phyloP scores from a whole-genome alignment of 1,140 invertebrate genomes.

The Copidosoma floridanum region DNA sequence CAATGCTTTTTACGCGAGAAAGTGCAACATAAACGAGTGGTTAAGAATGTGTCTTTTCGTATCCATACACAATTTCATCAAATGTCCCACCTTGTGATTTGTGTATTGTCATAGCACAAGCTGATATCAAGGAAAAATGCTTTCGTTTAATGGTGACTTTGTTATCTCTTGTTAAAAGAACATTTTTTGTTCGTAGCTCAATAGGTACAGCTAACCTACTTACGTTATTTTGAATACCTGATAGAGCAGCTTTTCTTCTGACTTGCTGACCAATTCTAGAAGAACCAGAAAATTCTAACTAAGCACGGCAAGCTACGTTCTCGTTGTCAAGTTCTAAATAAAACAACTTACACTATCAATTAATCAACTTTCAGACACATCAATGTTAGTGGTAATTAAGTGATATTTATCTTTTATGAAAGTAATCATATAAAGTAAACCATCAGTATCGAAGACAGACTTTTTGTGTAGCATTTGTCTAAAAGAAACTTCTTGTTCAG shows the following conservation, averaged over 20 bases:
- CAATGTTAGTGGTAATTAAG: slow-evolving; percentile 46
- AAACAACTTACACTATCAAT: slow-evolving; percentile 43
- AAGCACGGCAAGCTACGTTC: slow-evolving; percentile 22
- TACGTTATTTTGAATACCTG: slow-evolving; percentile 22
- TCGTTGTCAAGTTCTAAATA: slow-evolving; percentile 38
- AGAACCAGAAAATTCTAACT: slow-evolving; percentile 27
- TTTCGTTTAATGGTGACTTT: slow-evolving; percentile 40
- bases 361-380: slow-evolving; percentile 41
- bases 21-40: too few species aligned
- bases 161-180: too few species aligned
- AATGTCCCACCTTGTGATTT: slow-evolving; percentile 28
- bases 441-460: slow-evolving; percentile 39
- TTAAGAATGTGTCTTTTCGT: neutral
- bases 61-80: slow-evolving; percentile 35
- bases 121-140: slow-evolving; percentile 40
- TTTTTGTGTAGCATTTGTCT: slow-evolving; percentile 42
- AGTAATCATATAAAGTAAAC: slow-evolving; percentile 40
- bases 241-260: slow-evolving; percentile 27
- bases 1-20: neutral
- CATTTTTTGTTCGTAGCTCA: slow-evolving; percentile 33
- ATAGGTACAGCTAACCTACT: slow-evolving; percentile 24
- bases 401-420: slow-evolving; percentile 39
- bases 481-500: slow-evolving; percentile 28
- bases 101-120: slow-evolving; percentile 41
- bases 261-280: slow-evolving; percentile 26